Base-by-base conservation (phyloP, 2,113 vertebrate species). In the Thomomys bottae region DNA sequence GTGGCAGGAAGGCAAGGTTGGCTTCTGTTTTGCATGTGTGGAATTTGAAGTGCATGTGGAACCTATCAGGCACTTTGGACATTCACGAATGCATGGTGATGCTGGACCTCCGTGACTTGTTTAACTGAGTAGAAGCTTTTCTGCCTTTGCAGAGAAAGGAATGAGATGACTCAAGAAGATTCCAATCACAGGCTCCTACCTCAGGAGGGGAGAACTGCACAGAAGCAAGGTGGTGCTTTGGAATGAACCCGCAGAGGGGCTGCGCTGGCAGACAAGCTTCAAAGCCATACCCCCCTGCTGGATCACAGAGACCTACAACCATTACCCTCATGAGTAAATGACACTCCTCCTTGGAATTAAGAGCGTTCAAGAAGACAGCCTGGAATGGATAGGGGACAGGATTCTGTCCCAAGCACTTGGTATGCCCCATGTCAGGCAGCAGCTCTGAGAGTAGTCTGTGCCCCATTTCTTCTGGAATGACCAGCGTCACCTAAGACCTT, bases 31-130 rank as follows among this genome's bases (percentile, higher is more conserved):
- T 49, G 14, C 49, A 59, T 20, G 5, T 17, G 5, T 34, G 78
- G 82, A 57, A 36, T 87, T 28, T 38, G 54, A 67, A 71, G 7
- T 40, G 36, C n/a, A 34, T 63, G 9, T 84, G 81, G n/a, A 88
- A 86, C 40, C 23, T 32, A 68, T 73, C 21, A 42, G 23, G 42
- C 67, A 78, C 64, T 94, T 82, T n/a, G 80, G 88, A 92, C 14
- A 64, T 83, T 88, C 87, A 49, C 90, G 92, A 57, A 87, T 67
- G 40, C 0, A 1, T 66, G 67, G 66, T 38, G 23, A 45, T 40
- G 32, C n/a, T 54, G 70, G 7, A 32, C 24, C 30, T 86, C 72
- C 71, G 24, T 45, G 80, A 23, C 73, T 76, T 66, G 11, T 38
- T 81, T 49, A 80, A 59, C n/a, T 73, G 40, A 76, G 34, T 68